Percentiles rank a stretch among this genome's conserved stretches.
These are phyloP conservation scores for Enchytraeus crypticus DNA, from an alignment of 2,888 invertebrate species.

Conservation along the genomic window DNA sequence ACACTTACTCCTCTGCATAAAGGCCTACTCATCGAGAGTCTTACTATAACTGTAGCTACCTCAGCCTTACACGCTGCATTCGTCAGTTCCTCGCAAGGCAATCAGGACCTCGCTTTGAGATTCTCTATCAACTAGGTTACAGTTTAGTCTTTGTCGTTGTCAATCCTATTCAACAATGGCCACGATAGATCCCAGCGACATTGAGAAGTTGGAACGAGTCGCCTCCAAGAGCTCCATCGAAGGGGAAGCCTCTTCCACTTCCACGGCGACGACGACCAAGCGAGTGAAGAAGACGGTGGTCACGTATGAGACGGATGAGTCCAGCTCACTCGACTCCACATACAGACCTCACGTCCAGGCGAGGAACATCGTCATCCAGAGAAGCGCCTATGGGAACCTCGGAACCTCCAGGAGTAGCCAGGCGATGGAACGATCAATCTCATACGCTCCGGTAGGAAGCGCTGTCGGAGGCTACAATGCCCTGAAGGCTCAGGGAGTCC, in stretches of 20 bases:
- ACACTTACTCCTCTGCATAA: too few species aligned
- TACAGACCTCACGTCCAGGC: constrained; percentile 11
- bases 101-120: too few species aligned
- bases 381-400: too few species aligned
- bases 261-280: neutral
- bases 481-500: constrained; percentile 41
- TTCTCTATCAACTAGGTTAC: too few species aligned
- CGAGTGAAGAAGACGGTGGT: neutral
- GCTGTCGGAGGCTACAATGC: neutral
- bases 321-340: neutral
- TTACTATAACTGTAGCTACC: too few species aligned
- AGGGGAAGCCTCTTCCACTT: neutral
- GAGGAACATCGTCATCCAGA: constrained; percentile 13
- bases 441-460: neutral
- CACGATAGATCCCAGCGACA: too few species aligned
- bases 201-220: too few species aligned
- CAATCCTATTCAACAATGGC: too few species aligned
- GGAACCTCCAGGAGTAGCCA: neutral
- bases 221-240: neutral
- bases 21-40: too few species aligned
- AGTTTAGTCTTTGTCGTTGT: too few species aligned
- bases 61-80: too few species aligned
- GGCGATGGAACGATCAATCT: neutral
- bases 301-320: neutral
- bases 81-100: too few species aligned